These are phyloP conservation scores for Steinernema hermaphroditum DNA, from an alignment of 2,888 invertebrate species.

Conservation along the genomic window DNA sequence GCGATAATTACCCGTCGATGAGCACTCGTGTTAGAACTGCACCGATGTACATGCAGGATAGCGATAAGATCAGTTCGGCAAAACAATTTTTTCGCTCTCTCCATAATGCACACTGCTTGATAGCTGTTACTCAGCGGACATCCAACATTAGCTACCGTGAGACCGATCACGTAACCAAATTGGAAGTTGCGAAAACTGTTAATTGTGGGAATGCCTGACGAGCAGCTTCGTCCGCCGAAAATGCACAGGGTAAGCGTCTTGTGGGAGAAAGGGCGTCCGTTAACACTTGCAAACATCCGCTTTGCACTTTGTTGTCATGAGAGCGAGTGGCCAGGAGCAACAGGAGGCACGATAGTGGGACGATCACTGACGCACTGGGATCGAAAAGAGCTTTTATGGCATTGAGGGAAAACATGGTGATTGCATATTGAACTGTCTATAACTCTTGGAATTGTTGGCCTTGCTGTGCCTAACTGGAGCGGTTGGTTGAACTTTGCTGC, in stretches of 20 bases:
- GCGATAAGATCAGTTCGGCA: conserved; percentile 23
- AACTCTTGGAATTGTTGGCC: no score
- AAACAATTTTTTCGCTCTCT: conserved; percentile 11
- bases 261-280: neutral
- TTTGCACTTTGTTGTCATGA: conserved; percentile 26
- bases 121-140: neutral
- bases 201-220: conserved; percentile 6
- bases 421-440: no score
- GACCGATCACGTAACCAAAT: conserved; percentile 23
- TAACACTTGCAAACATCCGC: conserved; percentile 21
- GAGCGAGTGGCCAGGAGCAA: neutral
- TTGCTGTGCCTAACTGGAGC: no score
- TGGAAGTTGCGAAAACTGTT: conserved; percentile 22
- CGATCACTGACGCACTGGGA: no score
- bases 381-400: no score
- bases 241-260: neutral
- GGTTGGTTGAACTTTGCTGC: no score
- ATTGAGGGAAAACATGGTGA: no score
- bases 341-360: no score
- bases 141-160: neutral
- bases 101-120: no score
- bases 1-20: conserved; percentile 9
- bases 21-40: conserved; percentile 1
- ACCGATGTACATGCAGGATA: conserved; percentile 16
- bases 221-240: neutral